A percentile compares a stretch with the other conserved stretches of the same genome.
These are phyloP conservation scores for Halichoerus grypus DNA, from an alignment of 2,113 vertebrate genomes.

Conservation along the genomic window DNA sequence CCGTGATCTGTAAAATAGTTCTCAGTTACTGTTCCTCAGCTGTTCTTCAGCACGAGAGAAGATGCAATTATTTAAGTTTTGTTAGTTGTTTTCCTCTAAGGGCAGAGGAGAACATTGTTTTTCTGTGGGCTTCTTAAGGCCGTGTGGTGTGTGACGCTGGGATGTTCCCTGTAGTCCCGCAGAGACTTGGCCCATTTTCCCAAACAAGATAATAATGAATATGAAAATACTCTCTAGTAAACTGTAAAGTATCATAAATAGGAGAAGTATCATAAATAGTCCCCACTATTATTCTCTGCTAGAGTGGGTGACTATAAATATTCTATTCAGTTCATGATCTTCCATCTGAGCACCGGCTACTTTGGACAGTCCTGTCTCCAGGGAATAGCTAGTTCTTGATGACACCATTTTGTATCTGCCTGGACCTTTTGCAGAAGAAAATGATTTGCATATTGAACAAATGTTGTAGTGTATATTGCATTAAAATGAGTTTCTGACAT, in stretches of 20 bases:
- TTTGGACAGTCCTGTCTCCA: neutral
- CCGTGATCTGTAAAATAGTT: neutral
- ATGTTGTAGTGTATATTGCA: neutral
- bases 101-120: neutral
- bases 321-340: neutral
- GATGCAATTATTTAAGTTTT: neutral
- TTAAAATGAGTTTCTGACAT: neutral
- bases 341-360: neutral
- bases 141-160: neutral
- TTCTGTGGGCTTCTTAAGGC: neutral
- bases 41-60: neutral
- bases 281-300: neutral
- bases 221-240: neutral
- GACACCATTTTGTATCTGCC: neutral
- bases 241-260: neutral
- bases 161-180: neutral
- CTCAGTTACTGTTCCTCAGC: neutral
- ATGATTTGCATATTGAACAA: neutral
- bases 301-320: neutral
- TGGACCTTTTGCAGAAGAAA: constrained; percentile 23
- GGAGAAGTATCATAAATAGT: neutral
- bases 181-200: neutral
- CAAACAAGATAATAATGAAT: neutral
- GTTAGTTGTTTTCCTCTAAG: neutral
- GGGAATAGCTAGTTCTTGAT: neutral